Conservation (phyloP, 2,888 invertebrate genomes). For the Cerceris ruficornis region DNA sequence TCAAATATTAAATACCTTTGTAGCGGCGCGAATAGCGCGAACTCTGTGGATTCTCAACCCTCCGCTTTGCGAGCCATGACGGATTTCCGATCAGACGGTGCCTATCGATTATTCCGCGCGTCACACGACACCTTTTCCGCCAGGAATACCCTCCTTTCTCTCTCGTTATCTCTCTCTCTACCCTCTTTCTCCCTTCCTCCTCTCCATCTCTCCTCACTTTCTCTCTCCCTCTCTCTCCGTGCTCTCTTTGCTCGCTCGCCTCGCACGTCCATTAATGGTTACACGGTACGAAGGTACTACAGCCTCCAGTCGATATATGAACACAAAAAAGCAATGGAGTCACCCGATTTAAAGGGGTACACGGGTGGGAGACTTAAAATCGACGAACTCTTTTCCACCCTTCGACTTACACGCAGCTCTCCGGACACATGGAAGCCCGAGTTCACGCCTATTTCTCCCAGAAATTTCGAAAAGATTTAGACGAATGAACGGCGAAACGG, state of each 20-base stretch:
- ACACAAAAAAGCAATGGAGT: slow-evolving; percentile 9
- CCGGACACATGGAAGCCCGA: too few relatives aligned
- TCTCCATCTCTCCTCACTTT: slow-evolving; percentile 3
- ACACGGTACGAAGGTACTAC: slow-evolving; percentile 10
- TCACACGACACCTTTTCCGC: slow-evolving; percentile 47
- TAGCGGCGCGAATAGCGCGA: slow-evolving; percentile 37
- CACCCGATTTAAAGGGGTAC: neutral
- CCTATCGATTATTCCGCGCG: slow-evolving; percentile 50
- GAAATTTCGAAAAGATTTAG: neutral
- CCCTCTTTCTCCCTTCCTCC: neutral
- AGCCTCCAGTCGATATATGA: slow-evolving; percentile 9
- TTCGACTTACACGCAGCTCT: too few relatives aligned
- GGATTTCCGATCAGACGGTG: slow-evolving; percentile 58
- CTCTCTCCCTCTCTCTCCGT: neutral
- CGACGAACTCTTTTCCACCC: too few relatives aligned
- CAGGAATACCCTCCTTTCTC: slow-evolving; percentile 17
- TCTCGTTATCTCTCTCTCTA: slow-evolving; percentile 2
- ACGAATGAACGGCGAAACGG: neutral
- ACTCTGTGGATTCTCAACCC: slow-evolving; percentile 25
- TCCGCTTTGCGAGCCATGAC: slow-evolving; percentile 36
- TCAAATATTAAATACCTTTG: slow-evolving; percentile 70
- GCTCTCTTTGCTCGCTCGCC: neutral
- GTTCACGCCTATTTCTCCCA: neutral
- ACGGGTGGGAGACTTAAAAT: too few relatives aligned
- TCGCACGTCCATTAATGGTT: slow-evolving; percentile 27